A percentile compares a stretch with the other conserved stretches of the same genome.
These are phyloP conservation scores for Potamarius usumacintae DNA, from an alignment of 2,113 vertebrate species.

Conservation along the genomic window DNA sequence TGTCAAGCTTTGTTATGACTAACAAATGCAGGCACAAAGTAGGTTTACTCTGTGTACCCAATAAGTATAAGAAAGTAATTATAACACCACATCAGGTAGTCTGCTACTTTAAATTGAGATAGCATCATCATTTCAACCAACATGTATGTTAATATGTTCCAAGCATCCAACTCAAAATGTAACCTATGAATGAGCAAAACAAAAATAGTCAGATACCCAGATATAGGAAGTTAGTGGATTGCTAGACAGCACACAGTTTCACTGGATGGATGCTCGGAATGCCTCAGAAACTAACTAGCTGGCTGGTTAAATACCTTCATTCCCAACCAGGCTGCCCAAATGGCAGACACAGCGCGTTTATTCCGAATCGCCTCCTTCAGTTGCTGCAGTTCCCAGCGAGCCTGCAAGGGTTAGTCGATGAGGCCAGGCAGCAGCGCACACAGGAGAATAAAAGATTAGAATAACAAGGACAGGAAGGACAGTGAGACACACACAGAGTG, in stretches of 20 bases:
- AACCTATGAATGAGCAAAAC: slow-evolving; percentile 29
- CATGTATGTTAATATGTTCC: slow-evolving; percentile 15
- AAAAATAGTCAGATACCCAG: slow-evolving; percentile 14
- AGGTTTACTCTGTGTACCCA: background rate
- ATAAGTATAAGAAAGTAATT: background rate
- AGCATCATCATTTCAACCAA: slow-evolving; percentile 12
- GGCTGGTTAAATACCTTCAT: slow-evolving; percentile 89
- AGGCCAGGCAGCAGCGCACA: slow-evolving; percentile 72
- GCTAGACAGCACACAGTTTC: slow-evolving; percentile 32
- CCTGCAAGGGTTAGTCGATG: slow-evolving; percentile 75
- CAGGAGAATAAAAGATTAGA: slow-evolving; percentile 66
- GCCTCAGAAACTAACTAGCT: slow-evolving; percentile 61
- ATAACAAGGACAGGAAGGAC: slow-evolving; percentile 58
- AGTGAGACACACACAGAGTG: slow-evolving; percentile 36
- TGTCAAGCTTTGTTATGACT: background rate
- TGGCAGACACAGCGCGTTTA: slow-evolving; percentile 96
- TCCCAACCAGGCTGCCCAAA: slow-evolving; percentile 99
- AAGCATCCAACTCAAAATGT: slow-evolving; percentile 17
- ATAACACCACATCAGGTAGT: background rate
- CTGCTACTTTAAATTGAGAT: background rate
- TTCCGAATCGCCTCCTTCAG: slow-evolving; percentile 94
- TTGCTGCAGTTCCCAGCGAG: slow-evolving; percentile 91
- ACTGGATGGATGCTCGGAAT: slow-evolving; percentile 1
- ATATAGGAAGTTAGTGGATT: slow-evolving; percentile 29
- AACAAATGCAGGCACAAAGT: background rate